Conservation (phyloP, 53 echinoderm and acorn worm species). For the Henricia sp. region DNA sequence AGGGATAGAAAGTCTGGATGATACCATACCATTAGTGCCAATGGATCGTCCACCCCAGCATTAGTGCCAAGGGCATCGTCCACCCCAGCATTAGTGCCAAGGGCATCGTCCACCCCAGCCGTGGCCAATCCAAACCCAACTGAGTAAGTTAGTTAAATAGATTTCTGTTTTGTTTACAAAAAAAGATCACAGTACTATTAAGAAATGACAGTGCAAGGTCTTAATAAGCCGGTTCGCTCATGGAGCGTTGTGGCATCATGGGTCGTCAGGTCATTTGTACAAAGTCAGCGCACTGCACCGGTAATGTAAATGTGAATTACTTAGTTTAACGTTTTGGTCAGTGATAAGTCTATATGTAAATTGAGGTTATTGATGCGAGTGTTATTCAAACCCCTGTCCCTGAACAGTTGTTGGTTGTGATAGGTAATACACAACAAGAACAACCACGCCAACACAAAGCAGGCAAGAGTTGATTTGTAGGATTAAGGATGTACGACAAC, state of each 20-base stretch:
- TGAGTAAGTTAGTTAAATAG: conserved; percentile 1
- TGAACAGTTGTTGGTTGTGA: background rate
- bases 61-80: no score
- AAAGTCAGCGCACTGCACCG: background rate
- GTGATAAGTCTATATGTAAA: background rate
- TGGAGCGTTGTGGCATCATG: background rate
- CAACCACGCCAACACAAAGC: background rate
- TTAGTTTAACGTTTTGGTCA: background rate
- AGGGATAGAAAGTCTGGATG: background rate
- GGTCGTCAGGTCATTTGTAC: background rate
- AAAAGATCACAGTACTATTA: no score
- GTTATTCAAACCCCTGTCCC: background rate
- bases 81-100: background rate
- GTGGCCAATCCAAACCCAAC: conserved; percentile 2
- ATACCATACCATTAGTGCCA: background rate
- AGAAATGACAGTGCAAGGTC: background rate
- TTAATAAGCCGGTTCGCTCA: background rate
- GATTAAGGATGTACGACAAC: background rate
- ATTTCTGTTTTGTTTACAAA: no score
- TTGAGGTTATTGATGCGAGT: background rate
- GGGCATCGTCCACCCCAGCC: background rate
- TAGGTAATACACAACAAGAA: background rate
- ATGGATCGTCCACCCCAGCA: background rate
- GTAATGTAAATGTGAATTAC: background rate
- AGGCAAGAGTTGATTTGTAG: background rate